phyloP scores from a whole-genome alignment of 2,113 vertebrate genomes.

The Patagioenas fasciata region DNA sequence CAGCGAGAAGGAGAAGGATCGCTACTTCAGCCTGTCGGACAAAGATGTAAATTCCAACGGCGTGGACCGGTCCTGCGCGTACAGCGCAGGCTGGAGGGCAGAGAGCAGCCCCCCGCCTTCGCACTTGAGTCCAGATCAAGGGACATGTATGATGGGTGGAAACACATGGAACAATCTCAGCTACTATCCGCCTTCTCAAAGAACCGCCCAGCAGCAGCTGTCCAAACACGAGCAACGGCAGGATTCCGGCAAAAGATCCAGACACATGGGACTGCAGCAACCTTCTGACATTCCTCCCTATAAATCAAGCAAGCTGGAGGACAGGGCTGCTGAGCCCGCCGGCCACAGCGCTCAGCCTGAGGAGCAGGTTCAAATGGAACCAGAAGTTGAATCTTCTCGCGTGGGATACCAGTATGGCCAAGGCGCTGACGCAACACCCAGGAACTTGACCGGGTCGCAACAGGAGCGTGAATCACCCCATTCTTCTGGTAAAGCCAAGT shows the following conservation, averaged over 20 bases:
- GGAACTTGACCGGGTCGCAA: conserved; percentile 53
- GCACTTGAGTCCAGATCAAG: conserved; percentile 72
- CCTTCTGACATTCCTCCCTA: conserved; percentile 65
- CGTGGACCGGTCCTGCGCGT: conserved; percentile 61
- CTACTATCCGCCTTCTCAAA: conserved; percentile 69
- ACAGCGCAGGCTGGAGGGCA: conserved; percentile 67
- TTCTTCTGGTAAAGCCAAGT: conserved; percentile 9
- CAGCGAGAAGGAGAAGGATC: conserved; percentile 86
- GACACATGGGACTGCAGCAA: conserved; percentile 69
- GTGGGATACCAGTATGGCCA: conserved; percentile 59
- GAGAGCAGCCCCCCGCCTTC: conserved; percentile 67
- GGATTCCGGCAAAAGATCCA: conserved; percentile 71
- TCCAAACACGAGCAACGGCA: conserved; percentile 73
- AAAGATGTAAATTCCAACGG: conserved; percentile 82
- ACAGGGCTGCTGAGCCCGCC: conserved; percentile 53
- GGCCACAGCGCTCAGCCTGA: conserved; percentile 28
- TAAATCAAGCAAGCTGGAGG: conserved; percentile 73
- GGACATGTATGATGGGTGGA: conserved; percentile 57
- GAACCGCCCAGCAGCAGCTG: conserved; percentile 65
- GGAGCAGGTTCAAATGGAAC: conserved; percentile 64
- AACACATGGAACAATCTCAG: conserved; percentile 74
- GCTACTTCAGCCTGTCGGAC: conserved; percentile 88
- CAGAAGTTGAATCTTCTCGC: conserved; percentile 52
- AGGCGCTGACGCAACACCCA: conserved; percentile 57
- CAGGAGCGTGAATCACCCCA: conserved; percentile 34